Evolutionary conservation across 2,888 invertebrate species (phyloP).

Genomic region (Hirtodrosophila cameraria): DNA sequence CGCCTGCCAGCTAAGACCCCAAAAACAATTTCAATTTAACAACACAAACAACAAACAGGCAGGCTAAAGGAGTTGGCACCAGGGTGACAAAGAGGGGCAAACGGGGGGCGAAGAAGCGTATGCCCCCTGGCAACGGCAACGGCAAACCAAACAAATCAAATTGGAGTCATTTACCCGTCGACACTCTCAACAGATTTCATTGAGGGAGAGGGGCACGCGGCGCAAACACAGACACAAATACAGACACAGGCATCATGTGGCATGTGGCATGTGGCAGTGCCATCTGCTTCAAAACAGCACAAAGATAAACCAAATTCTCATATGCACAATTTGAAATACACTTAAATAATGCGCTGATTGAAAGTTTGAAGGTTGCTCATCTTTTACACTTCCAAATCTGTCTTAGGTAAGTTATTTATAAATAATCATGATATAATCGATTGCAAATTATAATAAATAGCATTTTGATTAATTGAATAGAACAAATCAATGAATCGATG

Average conservation of each 20-base stretch:
- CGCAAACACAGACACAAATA: neutral
- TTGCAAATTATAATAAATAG: too few relatives aligned
- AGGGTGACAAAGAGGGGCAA: constrained; percentile 16
- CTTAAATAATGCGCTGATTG: constrained; percentile 13
- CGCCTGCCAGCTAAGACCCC: constrained; percentile 42
- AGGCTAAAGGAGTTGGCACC: too few relatives aligned
- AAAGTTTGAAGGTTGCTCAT: constrained; percentile 6
- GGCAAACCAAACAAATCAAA: constrained; percentile 73
- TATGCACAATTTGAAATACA: constrained; percentile 33
- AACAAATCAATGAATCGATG: too few relatives aligned
- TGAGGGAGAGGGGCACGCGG: constrained; percentile 2
- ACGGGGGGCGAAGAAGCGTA: neutral
- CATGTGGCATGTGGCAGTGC: constrained; percentile 58
- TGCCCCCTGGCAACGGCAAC: constrained; percentile 12
- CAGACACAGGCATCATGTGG: too few relatives aligned
- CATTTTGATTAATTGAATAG: too few relatives aligned
- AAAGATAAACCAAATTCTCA: constrained; percentile 19
- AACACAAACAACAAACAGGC: constrained; percentile 36
- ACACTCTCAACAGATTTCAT: constrained; percentile 39
- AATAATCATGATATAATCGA: too few relatives aligned
- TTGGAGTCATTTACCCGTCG: constrained; percentile 77
- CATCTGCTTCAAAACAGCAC: constrained; percentile 50
- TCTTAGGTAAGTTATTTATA: too few relatives aligned
- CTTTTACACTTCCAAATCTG: neutral
- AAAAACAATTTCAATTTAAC: constrained; percentile 61